These are phyloP conservation scores for Myotis myotis DNA, from an alignment of 2,797 vertebrate species.

Conservation along the genomic window DNA sequence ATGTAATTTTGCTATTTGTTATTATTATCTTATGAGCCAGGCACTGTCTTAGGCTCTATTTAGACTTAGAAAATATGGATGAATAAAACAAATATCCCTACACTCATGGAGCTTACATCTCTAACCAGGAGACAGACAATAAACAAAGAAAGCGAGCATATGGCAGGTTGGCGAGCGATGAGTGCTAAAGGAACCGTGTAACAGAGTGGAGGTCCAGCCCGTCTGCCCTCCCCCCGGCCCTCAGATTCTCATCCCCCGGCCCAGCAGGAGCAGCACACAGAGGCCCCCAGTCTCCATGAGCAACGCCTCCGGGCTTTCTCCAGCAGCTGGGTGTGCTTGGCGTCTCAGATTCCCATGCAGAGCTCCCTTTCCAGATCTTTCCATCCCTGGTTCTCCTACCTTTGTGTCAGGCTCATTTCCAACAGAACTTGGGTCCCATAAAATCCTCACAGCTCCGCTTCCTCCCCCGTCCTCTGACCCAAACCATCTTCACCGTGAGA, in stretches of 20 bases:
- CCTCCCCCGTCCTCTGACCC: background rate
- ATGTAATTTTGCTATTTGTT: background rate
- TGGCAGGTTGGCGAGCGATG: background rate
- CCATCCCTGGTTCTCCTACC: background rate
- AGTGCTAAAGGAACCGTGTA: background rate
- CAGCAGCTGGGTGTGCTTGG: background rate
- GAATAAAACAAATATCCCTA: background rate
- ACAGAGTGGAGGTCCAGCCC: background rate
- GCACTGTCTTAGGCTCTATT: background rate
- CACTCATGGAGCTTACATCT: background rate
- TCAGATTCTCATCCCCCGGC: background rate
- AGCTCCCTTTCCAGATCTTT: background rate
- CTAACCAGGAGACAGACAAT: background rate
- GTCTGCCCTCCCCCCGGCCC: background rate
- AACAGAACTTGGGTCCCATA: background rate
- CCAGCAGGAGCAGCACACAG: background rate
- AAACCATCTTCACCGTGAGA: background rate
- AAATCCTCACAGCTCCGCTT: background rate
- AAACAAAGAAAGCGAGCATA: background rate
- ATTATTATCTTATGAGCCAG: background rate
- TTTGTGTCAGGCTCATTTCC: background rate
- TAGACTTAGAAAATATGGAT: background rate
- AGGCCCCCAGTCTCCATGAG: background rate
- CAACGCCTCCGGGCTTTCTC: rapidly evolving
- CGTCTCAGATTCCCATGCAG: background rate